phyloP scores from a whole-genome alignment of 2,113 vertebrate species.

The Mastomys natalensis region DNA sequence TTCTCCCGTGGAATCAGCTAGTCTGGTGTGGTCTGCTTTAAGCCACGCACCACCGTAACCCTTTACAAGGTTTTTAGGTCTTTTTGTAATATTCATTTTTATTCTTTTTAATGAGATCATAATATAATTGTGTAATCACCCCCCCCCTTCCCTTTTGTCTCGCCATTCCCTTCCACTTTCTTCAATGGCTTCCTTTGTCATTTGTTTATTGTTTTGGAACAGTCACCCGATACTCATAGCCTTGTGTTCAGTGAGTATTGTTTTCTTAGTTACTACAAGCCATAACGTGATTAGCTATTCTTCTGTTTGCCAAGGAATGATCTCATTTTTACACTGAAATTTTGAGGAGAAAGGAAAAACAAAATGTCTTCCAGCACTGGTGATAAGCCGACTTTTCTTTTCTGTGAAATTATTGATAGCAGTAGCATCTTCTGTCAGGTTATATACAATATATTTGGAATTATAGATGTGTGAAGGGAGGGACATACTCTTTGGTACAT shows the following conservation, averaged over 20 bases:
- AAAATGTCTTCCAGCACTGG: not conserved
- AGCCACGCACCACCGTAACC: too few relatives aligned
- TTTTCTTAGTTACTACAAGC: not conserved
- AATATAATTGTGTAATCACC: not conserved
- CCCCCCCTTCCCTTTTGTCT: not conserved
- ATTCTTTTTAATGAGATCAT: not conserved
- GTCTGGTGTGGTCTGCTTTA: too few relatives aligned
- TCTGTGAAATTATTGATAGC: not conserved
- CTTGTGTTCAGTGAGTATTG: not conserved
- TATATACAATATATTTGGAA: not conserved
- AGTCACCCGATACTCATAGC: not conserved
- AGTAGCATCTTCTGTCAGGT: not conserved
- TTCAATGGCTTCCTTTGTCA: not conserved
- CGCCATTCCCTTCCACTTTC: too few relatives aligned
- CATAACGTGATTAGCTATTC: not conserved
- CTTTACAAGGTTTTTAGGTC: not conserved
- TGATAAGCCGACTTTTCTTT: conserved; percentile 17
- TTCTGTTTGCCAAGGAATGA: not conserved
- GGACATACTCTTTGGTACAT: not conserved
- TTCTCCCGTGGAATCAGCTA: too few relatives aligned
- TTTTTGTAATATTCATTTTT: not conserved
- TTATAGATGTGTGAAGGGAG: not conserved
- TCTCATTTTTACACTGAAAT: not conserved
- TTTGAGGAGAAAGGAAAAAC: not conserved
- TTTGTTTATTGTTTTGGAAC: not conserved